phyloP scores from a whole-genome alignment of 2,113 vertebrate genomes.

The Gulo gulo region DNA sequence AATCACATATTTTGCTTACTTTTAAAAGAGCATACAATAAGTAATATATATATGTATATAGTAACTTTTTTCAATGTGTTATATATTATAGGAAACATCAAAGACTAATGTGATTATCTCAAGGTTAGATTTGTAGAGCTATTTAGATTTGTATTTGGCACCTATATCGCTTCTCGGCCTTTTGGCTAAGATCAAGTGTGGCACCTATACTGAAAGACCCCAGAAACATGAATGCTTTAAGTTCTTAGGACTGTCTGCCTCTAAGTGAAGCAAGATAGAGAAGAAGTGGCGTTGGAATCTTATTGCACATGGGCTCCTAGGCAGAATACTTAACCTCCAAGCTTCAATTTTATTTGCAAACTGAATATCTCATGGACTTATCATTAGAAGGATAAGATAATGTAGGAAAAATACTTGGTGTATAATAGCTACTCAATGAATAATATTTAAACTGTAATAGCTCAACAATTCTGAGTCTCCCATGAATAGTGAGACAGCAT shows the following conservation, averaged over 20 bases:
- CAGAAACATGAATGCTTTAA: background rate
- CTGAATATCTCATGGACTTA: background rate
- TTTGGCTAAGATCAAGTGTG: background rate
- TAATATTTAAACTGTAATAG: slow-evolving; percentile 3
- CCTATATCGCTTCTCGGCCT: background rate
- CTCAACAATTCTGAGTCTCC: background rate
- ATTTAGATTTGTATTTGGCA: background rate
- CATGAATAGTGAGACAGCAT: background rate
- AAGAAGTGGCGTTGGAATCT: background rate
- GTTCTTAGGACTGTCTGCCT: background rate
- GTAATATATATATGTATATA: background rate
- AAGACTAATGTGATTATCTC: background rate
- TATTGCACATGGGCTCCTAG: background rate
- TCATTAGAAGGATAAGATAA: background rate
- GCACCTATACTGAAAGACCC: background rate
- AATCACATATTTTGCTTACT: background rate
- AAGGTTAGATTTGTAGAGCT: background rate
- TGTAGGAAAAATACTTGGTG: background rate
- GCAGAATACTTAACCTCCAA: background rate
- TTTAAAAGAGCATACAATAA: background rate
- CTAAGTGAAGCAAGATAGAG: background rate
- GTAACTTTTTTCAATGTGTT: background rate
- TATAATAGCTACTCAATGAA: background rate
- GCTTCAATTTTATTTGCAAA: background rate
- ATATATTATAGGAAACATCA: background rate